Evolutionary conservation across 2,888 invertebrate species (phyloP), one percentile per base, ranked within the genome.

Genomic region (Orthosia gothica): DNA sequence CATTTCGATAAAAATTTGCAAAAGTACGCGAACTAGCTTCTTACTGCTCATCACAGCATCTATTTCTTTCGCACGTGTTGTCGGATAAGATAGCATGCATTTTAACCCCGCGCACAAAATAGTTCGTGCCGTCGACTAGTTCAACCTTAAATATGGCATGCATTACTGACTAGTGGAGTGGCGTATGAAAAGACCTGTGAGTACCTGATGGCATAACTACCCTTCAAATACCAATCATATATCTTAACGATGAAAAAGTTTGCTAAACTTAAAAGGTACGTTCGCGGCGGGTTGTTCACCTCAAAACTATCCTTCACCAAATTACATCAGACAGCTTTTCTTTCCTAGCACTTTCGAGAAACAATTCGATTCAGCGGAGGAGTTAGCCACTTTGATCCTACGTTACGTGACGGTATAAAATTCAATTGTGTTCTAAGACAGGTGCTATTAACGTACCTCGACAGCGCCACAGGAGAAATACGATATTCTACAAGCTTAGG

Each of bases 371-470:
- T 84, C 55, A 65, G 52, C 12, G 57, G 57, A 75, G 81, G 57
- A 75, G 81, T 61, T 76, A 71, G 57, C 63, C 54, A 65, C 54
- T 81, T 67, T 64, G 67, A 76, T 68, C 81, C 50, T 61, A 55
- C 61, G 64, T 75, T 75, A 84, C 84, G 76, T 74, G 70, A 52
- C 76, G 47, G 54, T 59, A 67, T 81, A 70, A 75, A 81, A 84
- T 84, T 81, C 82, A 84, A 81, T 84, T 76, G 67, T 58, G 15
- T 26, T 81, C 61, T 64, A 67, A 75, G 81, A 81, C 64, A 81
- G 76, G 69, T 81, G 55, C 58, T 57, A 62, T 84, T 81, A 70
- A 75, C 52, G 59, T 84, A n/a, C 5, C 45, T 70, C 52, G 58
- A 54, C 20, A 40, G 47, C n/a, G 47, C 40, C 47, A 15, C 58